Conservation (phyloP, 2,888 invertebrate species). For the Ophion ventricosus region DNA sequence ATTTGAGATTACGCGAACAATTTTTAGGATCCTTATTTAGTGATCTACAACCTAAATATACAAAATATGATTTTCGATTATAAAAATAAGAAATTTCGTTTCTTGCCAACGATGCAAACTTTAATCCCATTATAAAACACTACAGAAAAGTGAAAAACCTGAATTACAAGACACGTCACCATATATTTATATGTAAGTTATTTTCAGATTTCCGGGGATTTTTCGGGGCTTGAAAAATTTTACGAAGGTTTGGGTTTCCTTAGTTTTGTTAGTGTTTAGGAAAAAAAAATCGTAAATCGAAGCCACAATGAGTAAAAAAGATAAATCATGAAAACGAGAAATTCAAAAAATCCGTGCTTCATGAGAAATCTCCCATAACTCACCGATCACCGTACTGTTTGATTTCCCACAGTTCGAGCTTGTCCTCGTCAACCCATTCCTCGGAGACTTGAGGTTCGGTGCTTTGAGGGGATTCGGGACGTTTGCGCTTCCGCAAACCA, state of each 20-base stretch:
- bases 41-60: no score
- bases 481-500: constrained; percentile 95
- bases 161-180: neutral
- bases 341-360: neutral
- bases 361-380: constrained; percentile 64
- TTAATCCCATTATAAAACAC: neutral
- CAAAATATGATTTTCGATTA: no score
- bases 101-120: no score
- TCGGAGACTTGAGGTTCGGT: constrained; percentile 97
- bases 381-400: constrained; percentile 95
- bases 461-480: constrained; percentile 96
- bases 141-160: neutral
- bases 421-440: constrained; percentile 98
- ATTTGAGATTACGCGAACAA: no score
- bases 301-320: constrained; percentile 8
- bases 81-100: no score
- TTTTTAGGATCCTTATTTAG: no score
- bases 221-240: neutral
- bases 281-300: neutral
- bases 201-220: neutral
- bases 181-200: no score
- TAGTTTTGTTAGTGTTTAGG: constrained; percentile 45
- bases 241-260: neutral
- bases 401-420: constrained; percentile 98
- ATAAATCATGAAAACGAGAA: constrained; percentile 6